Evolutionary conservation across 2,888 invertebrate species (phyloP).

Genomic region (Fragum sueziense): DNA sequence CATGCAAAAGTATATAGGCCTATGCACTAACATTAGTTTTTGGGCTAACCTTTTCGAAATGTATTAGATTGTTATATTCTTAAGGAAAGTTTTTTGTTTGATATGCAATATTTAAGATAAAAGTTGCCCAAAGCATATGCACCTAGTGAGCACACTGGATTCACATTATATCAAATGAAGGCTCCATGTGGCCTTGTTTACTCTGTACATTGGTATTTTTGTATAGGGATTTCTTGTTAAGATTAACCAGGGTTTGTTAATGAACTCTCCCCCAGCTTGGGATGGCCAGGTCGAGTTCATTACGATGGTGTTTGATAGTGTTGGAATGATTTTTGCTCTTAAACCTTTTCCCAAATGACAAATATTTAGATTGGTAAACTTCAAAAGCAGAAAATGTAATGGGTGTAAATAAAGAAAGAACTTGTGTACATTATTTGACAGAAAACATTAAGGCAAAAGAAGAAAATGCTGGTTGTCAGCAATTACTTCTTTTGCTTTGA

Average conservation of each 20-base stretch:
- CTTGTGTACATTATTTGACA: too few species aligned
- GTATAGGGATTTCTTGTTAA: conserved; percentile 10
- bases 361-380: background rate
- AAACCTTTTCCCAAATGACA: background rate
- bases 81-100: too few species aligned
- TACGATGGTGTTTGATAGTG: too few species aligned
- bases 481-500: background rate
- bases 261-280: background rate
- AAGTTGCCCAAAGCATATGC: background rate
- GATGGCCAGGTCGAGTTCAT: too few species aligned
- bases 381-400: too few species aligned
- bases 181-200: background rate
- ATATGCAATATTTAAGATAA: too few species aligned
- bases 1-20: too few species aligned
- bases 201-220: conserved; percentile 6
- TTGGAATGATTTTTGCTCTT: too few species aligned
- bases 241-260: background rate
- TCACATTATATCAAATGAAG: background rate
- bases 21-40: too few species aligned
- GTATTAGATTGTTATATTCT: too few species aligned
- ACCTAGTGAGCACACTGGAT: background rate
- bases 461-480: background rate
- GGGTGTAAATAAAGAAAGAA: too few species aligned
- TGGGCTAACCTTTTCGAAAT: too few species aligned
- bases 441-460: background rate